Evolutionary conservation across 1,140 invertebrate genomes (phyloP).

Genomic region (Zaprionus capensis): DNA sequence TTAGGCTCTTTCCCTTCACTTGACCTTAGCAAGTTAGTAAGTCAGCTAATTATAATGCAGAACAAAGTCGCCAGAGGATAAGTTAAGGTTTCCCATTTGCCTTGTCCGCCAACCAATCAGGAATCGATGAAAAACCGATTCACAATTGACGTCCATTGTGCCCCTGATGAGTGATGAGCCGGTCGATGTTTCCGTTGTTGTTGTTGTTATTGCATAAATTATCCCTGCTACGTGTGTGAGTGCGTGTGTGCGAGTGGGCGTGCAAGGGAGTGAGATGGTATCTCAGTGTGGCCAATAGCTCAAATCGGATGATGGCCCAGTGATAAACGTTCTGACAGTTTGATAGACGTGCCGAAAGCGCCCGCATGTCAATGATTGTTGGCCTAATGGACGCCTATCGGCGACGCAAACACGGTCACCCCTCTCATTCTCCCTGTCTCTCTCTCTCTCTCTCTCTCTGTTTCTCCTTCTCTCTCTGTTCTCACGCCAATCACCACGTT

Average conservation of each 20-base stretch:
- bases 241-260: background rate
- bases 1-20: too few relatives aligned
- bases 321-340: constrained; percentile 63
- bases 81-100: constrained; percentile 2
- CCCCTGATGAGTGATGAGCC: constrained; percentile 37
- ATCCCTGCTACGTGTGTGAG: constrained; percentile 21
- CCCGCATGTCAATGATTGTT: constrained; percentile 38
- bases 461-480: background rate
- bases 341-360: constrained; percentile 49
- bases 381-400: constrained; percentile 20
- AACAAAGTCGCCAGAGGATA: background rate
- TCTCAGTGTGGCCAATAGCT: constrained; percentile 47
- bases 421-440: background rate
- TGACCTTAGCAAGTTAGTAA: too few relatives aligned
- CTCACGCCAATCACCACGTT: background rate
- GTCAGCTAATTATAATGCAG: background rate
- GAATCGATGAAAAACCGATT: constrained; percentile 30
- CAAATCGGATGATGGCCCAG: constrained; percentile 53
- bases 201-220: constrained; percentile 40
- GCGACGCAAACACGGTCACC: background rate
- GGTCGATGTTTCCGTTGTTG: background rate
- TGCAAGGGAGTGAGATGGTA: constrained; percentile 17
- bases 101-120: constrained; percentile 5
- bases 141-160: constrained; percentile 34
- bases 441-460: background rate